These are phyloP conservation scores for Cyrtorhinus lividipennis DNA, from an alignment of 1,140 invertebrate genomes.

Conservation along the genomic window DNA sequence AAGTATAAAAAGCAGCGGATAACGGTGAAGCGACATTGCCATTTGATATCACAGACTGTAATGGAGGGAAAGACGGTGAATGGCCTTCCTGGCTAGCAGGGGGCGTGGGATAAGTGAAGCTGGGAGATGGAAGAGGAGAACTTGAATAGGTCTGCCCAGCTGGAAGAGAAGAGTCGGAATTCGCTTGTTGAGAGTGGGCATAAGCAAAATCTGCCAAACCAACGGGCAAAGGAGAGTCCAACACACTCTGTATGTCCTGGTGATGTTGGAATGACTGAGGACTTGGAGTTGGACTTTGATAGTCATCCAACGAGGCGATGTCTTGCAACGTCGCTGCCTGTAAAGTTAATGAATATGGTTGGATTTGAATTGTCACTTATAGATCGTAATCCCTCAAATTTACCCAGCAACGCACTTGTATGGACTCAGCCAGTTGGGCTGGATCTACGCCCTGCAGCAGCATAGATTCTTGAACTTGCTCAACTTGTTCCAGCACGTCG, in stretches of 20 bases:
- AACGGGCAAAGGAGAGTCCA: slow-evolving; percentile 59
- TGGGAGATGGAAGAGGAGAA: slow-evolving; percentile 52
- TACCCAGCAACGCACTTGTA: slow-evolving; percentile 30
- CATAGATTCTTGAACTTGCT: slow-evolving; percentile 44
- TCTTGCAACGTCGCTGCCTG: slow-evolving; percentile 41
- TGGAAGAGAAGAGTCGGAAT: slow-evolving; percentile 34
- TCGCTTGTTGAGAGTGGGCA: slow-evolving; percentile 33
- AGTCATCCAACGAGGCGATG: slow-evolving; percentile 49
- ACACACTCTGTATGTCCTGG: slow-evolving; percentile 51
- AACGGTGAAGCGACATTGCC: slow-evolving; percentile 49
- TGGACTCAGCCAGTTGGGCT: slow-evolving; percentile 42
- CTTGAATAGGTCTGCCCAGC: slow-evolving; percentile 33
- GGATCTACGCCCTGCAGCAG: slow-evolving; percentile 46
- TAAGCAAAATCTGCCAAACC: slow-evolving; percentile 67
- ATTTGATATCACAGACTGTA: slow-evolving; percentile 27
- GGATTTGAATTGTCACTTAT: neutral
- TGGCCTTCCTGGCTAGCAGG: slow-evolving; percentile 67
- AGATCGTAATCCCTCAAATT: neutral
- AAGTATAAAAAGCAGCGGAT: slow-evolving; percentile 67
- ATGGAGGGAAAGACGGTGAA: slow-evolving; percentile 38
- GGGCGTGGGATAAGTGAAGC: slow-evolving; percentile 65
- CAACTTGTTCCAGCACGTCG: slow-evolving; percentile 60
- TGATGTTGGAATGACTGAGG: slow-evolving; percentile 36
- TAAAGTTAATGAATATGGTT: too few relatives aligned
- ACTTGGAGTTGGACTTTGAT: slow-evolving; percentile 26